These are phyloP conservation scores for Agonopterix heracliana DNA, from an alignment of 2,888 invertebrate species.

Conservation along the genomic window DNA sequence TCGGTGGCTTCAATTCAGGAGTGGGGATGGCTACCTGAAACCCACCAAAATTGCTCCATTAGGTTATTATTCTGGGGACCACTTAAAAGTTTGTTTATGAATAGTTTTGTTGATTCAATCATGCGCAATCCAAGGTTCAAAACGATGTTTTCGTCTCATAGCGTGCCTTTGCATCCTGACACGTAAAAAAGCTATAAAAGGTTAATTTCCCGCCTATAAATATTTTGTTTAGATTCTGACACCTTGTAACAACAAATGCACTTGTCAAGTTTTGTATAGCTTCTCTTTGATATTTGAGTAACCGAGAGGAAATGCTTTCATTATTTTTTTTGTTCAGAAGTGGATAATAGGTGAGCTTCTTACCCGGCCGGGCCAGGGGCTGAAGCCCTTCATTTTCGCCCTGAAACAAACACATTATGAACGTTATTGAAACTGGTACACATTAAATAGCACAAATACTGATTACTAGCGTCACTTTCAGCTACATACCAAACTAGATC, in stretches of 20 bases:
- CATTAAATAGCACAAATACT: conserved; percentile 49
- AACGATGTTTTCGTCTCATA: too few relatives aligned
- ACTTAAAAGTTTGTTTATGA: conserved; percentile 31
- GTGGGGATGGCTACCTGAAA: conserved; percentile 89
- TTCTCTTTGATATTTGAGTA: too few relatives aligned
- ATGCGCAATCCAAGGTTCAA: neutral
- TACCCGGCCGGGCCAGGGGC: conserved; percentile 98
- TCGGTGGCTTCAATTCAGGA: conserved; percentile 83
- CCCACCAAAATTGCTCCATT: conserved; percentile 18
- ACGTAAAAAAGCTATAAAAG: conserved; percentile 25
- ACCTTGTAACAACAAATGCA: conserved; percentile 19
- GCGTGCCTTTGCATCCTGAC: conserved; percentile 10
- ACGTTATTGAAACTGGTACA: conserved; percentile 18
- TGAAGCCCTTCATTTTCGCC: conserved; percentile 99
- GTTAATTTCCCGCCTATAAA: conserved; percentile 44
- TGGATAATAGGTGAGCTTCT: conserved; percentile 69
- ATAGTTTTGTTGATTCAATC: conserved; percentile 1
- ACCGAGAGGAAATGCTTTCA: conserved; percentile 1
- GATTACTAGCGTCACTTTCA: conserved; percentile 22
- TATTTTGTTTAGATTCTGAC: conserved; percentile 17
- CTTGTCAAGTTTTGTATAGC: neutral
- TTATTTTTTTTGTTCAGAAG: conserved; percentile 5
- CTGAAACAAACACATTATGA: conserved; percentile 75
- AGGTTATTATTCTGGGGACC: neutral
- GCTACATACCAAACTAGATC: conserved; percentile 73